These are phyloP conservation scores for Loxodonta africana DNA, from an alignment of 2,113 vertebrate genomes.

Conservation along the genomic window DNA sequence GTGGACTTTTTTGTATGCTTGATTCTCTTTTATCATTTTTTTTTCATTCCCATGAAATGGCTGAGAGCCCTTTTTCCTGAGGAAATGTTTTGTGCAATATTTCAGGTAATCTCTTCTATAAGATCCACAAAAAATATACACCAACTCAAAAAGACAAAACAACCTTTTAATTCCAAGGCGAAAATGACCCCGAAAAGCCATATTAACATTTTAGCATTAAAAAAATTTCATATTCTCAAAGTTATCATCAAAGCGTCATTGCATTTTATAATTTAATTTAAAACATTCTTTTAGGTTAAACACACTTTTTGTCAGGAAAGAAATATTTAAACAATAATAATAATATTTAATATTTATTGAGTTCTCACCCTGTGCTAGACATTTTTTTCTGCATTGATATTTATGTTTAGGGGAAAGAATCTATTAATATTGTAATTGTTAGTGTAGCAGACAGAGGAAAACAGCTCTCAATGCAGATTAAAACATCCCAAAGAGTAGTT, in stretches of 20 bases:
- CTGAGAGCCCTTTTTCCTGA: conserved; percentile 47
- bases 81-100: conserved; percentile 69
- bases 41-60: background rate
- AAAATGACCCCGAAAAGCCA: conserved; percentile 56
- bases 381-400: background rate
- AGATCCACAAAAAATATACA: conserved; percentile 38
- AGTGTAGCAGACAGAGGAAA: background rate
- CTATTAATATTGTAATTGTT: background rate
- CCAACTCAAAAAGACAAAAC: conserved; percentile 12
- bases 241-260: background rate
- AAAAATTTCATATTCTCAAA: conserved; percentile 56
- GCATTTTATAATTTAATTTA: conserved; percentile 49
- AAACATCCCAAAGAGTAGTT: background rate
- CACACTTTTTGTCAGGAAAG: background rate
- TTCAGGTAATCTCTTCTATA: conserved; percentile 66
- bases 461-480: background rate
- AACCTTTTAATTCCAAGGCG: conserved; percentile 36
- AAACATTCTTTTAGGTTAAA: conserved; percentile 31
- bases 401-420: background rate
- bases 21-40: background rate
- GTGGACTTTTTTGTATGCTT: background rate
- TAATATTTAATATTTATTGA: background rate
- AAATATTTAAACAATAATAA: background rate
- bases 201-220: conserved; percentile 48
- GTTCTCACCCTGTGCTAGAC: background rate